phyloP scores from a whole-genome alignment of 2,797 vertebrate species.

The Liparis tanakae region DNA sequence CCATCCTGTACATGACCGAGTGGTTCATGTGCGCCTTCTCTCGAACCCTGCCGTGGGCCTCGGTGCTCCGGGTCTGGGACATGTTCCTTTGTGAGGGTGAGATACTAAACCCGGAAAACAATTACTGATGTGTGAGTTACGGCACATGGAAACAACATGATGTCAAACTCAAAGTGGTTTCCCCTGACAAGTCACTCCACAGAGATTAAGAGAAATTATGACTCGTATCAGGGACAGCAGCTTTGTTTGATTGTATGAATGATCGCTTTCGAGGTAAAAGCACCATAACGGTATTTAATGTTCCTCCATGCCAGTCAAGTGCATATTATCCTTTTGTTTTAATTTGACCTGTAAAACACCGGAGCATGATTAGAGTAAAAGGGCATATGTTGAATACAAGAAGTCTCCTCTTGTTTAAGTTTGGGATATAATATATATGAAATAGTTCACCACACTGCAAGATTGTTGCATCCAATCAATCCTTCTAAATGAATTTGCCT shows the following conservation, averaged over 20 bases:
- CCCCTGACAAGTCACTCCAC: not conserved
- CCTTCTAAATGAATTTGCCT: not conserved
- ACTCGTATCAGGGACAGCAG: not conserved
- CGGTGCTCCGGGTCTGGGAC: conserved; percentile 96
- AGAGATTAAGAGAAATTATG: not conserved
- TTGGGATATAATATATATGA: not conserved
- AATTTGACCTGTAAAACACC: not conserved
- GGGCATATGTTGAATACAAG: not conserved
- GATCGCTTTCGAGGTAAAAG: not conserved
- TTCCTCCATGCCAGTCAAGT: not conserved
- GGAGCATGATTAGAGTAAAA: not conserved
- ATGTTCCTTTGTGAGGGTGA: conserved; percentile 99
- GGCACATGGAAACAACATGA: not conserved
- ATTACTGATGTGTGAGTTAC: not conserved
- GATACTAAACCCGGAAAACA: not conserved
- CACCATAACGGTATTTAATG: conserved; percentile 2
- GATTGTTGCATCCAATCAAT: not conserved
- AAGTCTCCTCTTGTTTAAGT: not conserved
- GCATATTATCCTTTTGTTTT: not conserved
- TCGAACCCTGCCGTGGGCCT: conserved; percentile 95
- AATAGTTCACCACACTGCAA: not conserved
- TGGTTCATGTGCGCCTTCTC: conserved; percentile 99
- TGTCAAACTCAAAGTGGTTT: not conserved
- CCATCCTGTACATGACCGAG: conserved; percentile 98
- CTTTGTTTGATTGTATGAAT: not conserved